Evolutionary conservation across 1,140 invertebrate genomes (phyloP).

Genomic region (Drosophila seguyi): DNA sequence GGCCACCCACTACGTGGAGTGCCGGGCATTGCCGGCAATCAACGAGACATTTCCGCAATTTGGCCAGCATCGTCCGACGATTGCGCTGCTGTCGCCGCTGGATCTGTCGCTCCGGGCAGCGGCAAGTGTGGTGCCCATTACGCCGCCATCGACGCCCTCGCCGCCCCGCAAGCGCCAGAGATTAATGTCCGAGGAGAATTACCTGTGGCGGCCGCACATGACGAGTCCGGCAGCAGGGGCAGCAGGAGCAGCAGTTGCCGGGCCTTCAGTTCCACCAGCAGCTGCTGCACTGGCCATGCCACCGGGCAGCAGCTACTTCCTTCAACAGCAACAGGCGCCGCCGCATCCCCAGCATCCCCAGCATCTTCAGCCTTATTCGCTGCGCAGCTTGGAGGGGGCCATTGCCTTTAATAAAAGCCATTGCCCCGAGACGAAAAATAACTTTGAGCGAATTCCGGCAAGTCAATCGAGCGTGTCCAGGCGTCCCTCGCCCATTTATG

Average conservation of each 20-base stretch:
- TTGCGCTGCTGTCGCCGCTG: conserved; percentile 85
- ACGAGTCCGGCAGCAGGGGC: conserved; percentile 73
- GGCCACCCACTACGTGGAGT: conserved; percentile 66
- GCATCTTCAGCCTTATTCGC: conserved; percentile 62
- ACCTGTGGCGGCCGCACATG: conserved; percentile 85
- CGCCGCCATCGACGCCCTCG: conserved; percentile 88
- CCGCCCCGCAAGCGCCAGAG: conserved; percentile 86
- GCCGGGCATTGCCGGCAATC: conserved; percentile 78
- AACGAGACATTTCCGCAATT: conserved; percentile 84
- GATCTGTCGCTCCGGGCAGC: conserved; percentile 86
- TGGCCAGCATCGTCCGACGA: conserved; percentile 63
- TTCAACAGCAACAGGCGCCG: conserved; percentile 34
- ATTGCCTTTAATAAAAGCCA: conserved; percentile 80
- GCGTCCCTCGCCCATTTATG: conserved; percentile 51
- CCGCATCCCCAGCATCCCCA: conserved; percentile 16
- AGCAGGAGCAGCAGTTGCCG: conserved; percentile 26
- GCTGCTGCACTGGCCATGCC: conserved; percentile 13
- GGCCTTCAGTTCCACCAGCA: conserved; percentile 11
- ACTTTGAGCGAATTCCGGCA: conserved; percentile 77
- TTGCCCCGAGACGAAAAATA: conserved; percentile 85
- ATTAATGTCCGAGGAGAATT: conserved; percentile 85
- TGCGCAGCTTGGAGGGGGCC: conserved; percentile 50
- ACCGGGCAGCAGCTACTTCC: conserved; percentile 45
- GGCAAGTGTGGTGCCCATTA: conserved; percentile 86
- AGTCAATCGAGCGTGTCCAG: conserved; percentile 73